A percentile compares a stretch with the other conserved stretches of the same genome.
phyloP scores from a whole-genome alignment of 1,140 invertebrate genomes.

The Drosophila miranda region DNA sequence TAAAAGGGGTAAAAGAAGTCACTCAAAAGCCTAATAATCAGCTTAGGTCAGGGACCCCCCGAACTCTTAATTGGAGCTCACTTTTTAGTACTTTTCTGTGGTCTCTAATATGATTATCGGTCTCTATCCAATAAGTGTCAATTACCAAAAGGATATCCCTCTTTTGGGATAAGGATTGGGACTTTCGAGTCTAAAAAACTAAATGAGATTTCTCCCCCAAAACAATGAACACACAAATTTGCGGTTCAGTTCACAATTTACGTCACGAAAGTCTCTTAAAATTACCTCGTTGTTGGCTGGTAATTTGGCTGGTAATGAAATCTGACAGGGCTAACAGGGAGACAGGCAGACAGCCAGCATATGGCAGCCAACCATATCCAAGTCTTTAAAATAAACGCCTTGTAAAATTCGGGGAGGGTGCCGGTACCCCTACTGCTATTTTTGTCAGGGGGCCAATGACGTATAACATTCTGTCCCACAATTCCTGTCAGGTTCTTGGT shows the following conservation, averaged over 20 bases:
- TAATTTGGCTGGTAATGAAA: conserved; percentile 40
- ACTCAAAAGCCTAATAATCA: conserved; percentile 17
- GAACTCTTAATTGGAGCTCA: conserved; percentile 2
- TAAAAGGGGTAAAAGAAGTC: conserved; percentile 14
- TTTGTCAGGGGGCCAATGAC: conserved; percentile 2
- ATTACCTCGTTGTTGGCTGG: conserved; percentile 22
- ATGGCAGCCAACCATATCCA: no score
- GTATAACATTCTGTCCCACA: conserved; percentile 1
- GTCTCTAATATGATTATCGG: conserved; percentile 46
- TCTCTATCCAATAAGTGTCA: conserved; percentile 62
- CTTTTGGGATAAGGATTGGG: conserved; percentile 12
- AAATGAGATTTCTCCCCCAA: conserved; percentile 15
- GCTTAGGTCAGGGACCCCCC: conserved; percentile 22
- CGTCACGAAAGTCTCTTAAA: conserved; percentile 30
- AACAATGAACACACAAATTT: conserved; percentile 14
- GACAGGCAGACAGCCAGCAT: conserved; percentile 1
- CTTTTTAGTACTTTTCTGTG: conserved; percentile 5
- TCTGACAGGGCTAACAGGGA: conserved; percentile 46
- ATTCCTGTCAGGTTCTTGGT: no score
- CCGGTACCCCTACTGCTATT: not conserved
- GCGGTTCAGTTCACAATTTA: conserved; percentile 41
- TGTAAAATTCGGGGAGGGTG: conserved; percentile 1
- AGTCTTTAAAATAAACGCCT: conserved; percentile 32
- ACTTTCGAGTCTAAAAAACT: not conserved
- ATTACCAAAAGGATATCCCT: conserved; percentile 20